Base-by-base conservation (phyloP, 2,113 vertebrate genomes). In the Bujurquina vittata region DNA sequence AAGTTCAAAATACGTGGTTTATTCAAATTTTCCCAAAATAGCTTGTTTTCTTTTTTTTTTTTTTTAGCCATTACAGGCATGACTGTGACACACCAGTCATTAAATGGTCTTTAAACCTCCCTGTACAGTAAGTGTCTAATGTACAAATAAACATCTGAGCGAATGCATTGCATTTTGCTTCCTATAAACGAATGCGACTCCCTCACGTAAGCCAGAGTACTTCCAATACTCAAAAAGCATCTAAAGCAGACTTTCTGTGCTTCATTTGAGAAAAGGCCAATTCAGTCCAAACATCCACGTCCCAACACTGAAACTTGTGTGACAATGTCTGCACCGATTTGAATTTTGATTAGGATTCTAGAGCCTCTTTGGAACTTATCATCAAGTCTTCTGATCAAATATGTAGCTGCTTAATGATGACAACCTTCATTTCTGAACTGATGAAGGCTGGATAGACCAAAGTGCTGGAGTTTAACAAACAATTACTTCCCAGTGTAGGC, bases 61-160 rank as follows among this genome's bases (percentile, higher is more conserved):
- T 26, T 26, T 26, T 26, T 72, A 52, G 65, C 52, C 49, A 72
- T 72, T 52, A 31, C 65, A 52, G 65, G 23, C 52, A 20, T 72
- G 65, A 52, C 3, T n/a, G 43, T 31, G 43, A 31, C 17, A 72
- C 20, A 72, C 29, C 15, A 69, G 18, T 4, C 1, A 3, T 52
- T 31, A 72, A 72, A n/a, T 0, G 10, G 23, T 31, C 17, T 54
- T 18, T 20, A 54, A 54, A 52, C 5, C 2, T 31, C 3, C 17
- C 23, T 69, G 43, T 29, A 26, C 26, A 26, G 26, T 26, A 72
- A 49, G 10, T 72, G 43, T 2, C 23, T 3, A 29, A 69, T 31
- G 23, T 69, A 5, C 0, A 0, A 72, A 0, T 52, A 5, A 72
- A 72, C 15, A 7, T 18, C 18, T n/a, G 46, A 46, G 43, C 5